These are phyloP conservation scores for Drosophila ustulata DNA, from an alignment of 2,888 invertebrate genomes.

Conservation along the genomic window DNA sequence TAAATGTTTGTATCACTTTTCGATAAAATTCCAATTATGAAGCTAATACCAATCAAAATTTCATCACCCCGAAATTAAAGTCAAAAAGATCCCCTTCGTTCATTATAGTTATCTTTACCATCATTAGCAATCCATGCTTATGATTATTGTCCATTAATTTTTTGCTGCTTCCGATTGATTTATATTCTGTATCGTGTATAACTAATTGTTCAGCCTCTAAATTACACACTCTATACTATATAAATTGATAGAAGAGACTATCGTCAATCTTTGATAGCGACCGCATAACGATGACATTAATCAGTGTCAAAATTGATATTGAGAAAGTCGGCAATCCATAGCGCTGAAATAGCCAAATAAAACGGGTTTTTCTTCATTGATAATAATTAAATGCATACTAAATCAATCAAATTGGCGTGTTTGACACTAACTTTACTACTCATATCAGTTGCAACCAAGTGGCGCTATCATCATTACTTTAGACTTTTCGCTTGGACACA, in stretches of 20 bases:
- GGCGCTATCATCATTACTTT: slow-evolving; percentile 32
- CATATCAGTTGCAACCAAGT: slow-evolving; percentile 19
- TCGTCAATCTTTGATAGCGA: slow-evolving; percentile 10
- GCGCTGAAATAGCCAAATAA: slow-evolving; percentile 1
- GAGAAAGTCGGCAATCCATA: slow-evolving; percentile 29
- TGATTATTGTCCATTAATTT: neutral
- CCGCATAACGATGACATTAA: slow-evolving; percentile 42
- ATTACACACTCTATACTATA: slow-evolving; percentile 8
- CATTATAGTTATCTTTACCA: neutral
- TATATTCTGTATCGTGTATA: neutral
- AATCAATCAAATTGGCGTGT: slow-evolving; percentile 33
- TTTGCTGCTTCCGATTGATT: neutral
- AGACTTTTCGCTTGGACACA: slow-evolving; percentile 16
- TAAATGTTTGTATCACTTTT: no score
- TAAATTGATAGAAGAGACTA: slow-evolving; percentile 8
- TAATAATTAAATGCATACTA: slow-evolving; percentile 28
- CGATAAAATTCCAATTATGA: neutral
- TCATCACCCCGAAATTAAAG: neutral
- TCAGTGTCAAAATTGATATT: slow-evolving; percentile 49
- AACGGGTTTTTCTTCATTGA: slow-evolving; percentile 29
- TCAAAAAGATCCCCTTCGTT: no score
- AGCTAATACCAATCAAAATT: neutral
- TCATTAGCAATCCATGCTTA: neutral
- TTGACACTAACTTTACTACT: slow-evolving; percentile 18
- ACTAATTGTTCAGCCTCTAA: slow-evolving; percentile 18